Base-by-base conservation (phyloP, 2,797 vertebrate genomes). In the Epinephelus malabaricus region DNA sequence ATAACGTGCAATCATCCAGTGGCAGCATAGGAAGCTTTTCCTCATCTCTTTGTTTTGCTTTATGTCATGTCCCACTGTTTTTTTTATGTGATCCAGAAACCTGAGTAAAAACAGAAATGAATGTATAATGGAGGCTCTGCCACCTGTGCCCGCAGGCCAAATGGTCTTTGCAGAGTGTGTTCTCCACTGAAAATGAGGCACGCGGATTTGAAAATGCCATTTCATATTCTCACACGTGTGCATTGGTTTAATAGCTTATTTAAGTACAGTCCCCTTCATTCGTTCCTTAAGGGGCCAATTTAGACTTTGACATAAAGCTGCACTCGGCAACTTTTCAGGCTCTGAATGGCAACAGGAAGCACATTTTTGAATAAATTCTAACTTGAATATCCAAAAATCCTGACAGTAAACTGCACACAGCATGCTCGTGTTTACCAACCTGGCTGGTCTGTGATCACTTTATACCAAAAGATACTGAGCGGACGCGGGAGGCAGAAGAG, bases 31-130 rank as follows among this genome's bases (percentile, higher is more conserved):
- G 43, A 1, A 25, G 58, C 15, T 75, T 56, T 64, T 69, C 25
- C 34, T 79, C 53, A 53, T 65, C 25, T 40, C 14, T 40, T 45
- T 64, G 25, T 71, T 73, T 76, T 73, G n/a, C 64, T 73, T 54
- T 50, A 30, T 56, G 9, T 58, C 55, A 21, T 25, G 11, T 62
- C 53, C 64, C 14, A 18, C 21, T 75, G 34, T 79, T 76, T 55
- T 76, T 76, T 58, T 38, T 46, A 69, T 66, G 46, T 3, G 6
- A 80, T 73, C 65, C 55, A 49, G 19, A 64, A 69, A 81, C 10
- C 47, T 77, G 68, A 83, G 86, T 82, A 61, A 79, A 87, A 81
- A 71, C 55, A 74, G 60, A 81, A 85, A 90, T 82, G 3, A 59
- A 69, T 67, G 50, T 54, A 54, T 79, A 83, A 87, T 78, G 62